phyloP scores from a whole-genome alignment of 1,140 invertebrate species.

The Stenopsyche tienmushanensis region DNA sequence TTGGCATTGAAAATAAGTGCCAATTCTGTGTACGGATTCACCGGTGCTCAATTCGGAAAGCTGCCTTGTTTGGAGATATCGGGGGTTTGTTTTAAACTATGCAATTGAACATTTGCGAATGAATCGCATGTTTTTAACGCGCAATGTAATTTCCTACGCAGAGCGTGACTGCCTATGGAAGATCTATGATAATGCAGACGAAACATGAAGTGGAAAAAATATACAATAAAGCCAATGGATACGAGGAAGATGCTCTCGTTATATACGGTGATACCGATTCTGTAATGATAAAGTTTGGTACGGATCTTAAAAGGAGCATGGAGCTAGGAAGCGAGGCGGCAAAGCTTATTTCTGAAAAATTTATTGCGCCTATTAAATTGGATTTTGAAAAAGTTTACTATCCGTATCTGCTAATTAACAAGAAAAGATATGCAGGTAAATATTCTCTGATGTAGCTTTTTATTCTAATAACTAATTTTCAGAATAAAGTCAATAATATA shows the following conservation, averaged over 20 bases:
- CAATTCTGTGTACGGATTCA: conserved; percentile 99
- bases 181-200: conserved; percentile 97
- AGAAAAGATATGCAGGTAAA: conserved; percentile 86
- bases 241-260: conserved; percentile 85
- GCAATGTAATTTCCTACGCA: too few relatives aligned
- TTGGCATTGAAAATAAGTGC: conserved; percentile 98
- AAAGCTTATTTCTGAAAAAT: conserved; percentile 85
- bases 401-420: conserved; percentile 98
- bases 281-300: conserved; percentile 99
- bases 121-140: too few relatives aligned
- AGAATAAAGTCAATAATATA: too few relatives aligned
- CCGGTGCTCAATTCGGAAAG: conserved; percentile 98
- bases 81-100: too few relatives aligned
- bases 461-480: neutral
- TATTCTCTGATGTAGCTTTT: neutral
- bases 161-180: conserved; percentile 97
- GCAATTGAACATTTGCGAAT: too few relatives aligned
- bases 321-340: conserved; percentile 93
- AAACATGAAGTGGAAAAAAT: conserved; percentile 91
- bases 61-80: conserved; percentile 98
- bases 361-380: conserved; percentile 94
- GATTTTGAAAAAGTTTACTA: conserved; percentile 99
- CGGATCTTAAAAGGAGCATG: conserved; percentile 93
- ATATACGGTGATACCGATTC: conserved; percentile 99
- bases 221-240: conserved; percentile 82